These are phyloP conservation scores for Gila orcuttii DNA, from an alignment of 2,113 vertebrate genomes.

Conservation along the genomic window DNA sequence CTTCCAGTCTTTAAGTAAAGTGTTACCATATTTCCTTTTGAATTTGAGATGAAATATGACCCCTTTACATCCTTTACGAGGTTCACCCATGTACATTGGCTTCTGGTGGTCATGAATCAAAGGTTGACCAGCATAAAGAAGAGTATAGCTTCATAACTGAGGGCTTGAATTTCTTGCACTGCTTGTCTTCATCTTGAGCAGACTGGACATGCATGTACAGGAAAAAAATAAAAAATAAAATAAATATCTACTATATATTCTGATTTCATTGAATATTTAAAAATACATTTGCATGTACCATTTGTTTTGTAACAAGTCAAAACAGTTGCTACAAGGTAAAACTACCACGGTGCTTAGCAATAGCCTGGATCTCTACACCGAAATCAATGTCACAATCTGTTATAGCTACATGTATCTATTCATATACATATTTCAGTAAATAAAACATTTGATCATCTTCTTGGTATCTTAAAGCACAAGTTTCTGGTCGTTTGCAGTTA, in stretches of 20 bases:
- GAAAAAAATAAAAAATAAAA: conserved; percentile 7
- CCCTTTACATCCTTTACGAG: neutral
- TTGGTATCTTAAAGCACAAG: conserved; percentile 78
- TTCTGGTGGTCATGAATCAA: conserved; percentile 1
- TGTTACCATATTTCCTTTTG: neutral
- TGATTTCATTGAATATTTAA: conserved; percentile 42
- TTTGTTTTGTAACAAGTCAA: conserved; percentile 45
- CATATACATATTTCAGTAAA: conserved; percentile 60
- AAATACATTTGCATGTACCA: conserved; percentile 51
- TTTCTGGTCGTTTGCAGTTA: conserved; percentile 79
- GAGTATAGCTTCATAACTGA: neutral
- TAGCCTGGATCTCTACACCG: conserved; percentile 69
- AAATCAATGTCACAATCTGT: conserved; percentile 69
- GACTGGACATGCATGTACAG: conserved; percentile 13
- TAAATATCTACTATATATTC: conserved; percentile 32
- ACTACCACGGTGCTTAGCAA: conserved; percentile 65
- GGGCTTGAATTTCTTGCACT: conserved; percentile 34
- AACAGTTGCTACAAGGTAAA: conserved; percentile 66
- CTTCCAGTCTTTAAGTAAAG: no score
- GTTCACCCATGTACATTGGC: neutral
- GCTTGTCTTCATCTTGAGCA: conserved; percentile 19
- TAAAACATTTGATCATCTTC: conserved; percentile 47
- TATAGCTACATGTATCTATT: conserved; percentile 74
- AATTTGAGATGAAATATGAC: conserved; percentile 10
- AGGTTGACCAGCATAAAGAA: neutral